Evolutionary conservation across 2,888 invertebrate species (phyloP).

Genomic region (Phyllotreta cruciferae): DNA sequence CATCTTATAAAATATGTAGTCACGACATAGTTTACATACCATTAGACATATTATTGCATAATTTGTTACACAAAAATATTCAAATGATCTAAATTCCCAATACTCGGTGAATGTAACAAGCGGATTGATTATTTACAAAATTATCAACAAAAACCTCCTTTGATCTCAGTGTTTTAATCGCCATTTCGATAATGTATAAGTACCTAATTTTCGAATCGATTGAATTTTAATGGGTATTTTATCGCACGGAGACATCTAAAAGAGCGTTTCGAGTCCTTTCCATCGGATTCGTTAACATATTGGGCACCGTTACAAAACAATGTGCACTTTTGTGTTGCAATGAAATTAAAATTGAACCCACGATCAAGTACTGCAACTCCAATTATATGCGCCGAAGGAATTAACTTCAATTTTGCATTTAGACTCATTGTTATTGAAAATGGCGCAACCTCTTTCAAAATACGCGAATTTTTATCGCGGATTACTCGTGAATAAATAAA

Average conservation of each 20-base stretch:
- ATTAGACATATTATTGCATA: too few species aligned
- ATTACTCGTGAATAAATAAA: not conserved
- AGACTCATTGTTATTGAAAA: conserved; percentile 20
- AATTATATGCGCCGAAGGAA: conserved; percentile 23
- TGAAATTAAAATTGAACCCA: conserved; percentile 22
- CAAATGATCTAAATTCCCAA: too few species aligned
- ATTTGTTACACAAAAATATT: too few species aligned
- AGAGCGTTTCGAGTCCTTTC: conserved; percentile 4
- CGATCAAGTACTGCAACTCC: conserved; percentile 17
- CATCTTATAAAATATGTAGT: too few species aligned
- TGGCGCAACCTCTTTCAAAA: conserved; percentile 14
- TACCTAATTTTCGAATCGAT: not conserved
- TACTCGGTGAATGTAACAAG: too few species aligned
- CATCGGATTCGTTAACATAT: conserved; percentile 19
- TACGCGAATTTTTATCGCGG: conserved; percentile 1
- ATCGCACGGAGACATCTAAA: conserved; percentile 17
- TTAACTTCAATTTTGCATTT: conserved; percentile 20
- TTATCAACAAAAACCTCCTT: too few species aligned
- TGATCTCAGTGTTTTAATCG: too few species aligned
- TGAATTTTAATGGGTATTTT: conserved; percentile 8
- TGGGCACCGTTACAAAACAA: conserved; percentile 19
- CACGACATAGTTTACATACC: too few species aligned
- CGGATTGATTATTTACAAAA: too few species aligned
- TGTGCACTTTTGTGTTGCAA: conserved; percentile 23
- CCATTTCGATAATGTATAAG: too few species aligned